These are phyloP conservation scores for Xestia rhomboidea DNA, from an alignment of 2,888 invertebrate species.

Conservation along the genomic window DNA sequence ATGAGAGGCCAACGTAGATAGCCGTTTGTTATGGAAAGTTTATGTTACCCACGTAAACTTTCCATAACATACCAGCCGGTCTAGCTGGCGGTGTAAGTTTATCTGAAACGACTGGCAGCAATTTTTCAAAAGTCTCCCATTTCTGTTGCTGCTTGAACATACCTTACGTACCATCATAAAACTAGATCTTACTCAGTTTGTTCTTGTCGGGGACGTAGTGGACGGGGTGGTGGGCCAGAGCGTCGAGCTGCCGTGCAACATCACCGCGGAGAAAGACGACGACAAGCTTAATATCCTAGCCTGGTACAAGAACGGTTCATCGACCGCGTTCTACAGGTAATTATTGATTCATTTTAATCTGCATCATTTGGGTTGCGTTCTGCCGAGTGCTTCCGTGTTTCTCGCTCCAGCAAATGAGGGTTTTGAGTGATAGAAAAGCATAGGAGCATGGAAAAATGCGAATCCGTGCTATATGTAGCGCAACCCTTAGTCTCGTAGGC, in stretches of 20 bases:
- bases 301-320: constrained; percentile 84
- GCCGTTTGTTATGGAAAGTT: background rate
- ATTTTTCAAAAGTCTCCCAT: background rate
- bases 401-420: background rate
- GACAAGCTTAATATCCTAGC: constrained; percentile 83
- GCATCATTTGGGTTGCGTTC: background rate
- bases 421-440: background rate
- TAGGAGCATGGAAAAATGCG: background rate
- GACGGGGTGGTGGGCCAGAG: constrained; percentile 82
- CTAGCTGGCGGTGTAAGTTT: background rate
- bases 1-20: background rate
- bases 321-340: constrained; percentile 87
- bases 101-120: background rate
- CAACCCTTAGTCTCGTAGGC: background rate
- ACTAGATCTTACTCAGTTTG: background rate
- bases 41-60: background rate
- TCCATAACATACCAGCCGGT: background rate
- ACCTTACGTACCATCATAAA: background rate
- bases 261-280: constrained; percentile 79
- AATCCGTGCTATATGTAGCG: background rate
- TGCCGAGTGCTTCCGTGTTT: background rate
- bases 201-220: constrained; percentile 69
- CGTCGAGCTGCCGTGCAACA: constrained; percentile 85
- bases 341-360: constrained; percentile 24
- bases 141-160: background rate